Evolutionary conservation across 2,113 vertebrate species (phyloP).

Genomic region (Marcusenius ussheri): DNA sequence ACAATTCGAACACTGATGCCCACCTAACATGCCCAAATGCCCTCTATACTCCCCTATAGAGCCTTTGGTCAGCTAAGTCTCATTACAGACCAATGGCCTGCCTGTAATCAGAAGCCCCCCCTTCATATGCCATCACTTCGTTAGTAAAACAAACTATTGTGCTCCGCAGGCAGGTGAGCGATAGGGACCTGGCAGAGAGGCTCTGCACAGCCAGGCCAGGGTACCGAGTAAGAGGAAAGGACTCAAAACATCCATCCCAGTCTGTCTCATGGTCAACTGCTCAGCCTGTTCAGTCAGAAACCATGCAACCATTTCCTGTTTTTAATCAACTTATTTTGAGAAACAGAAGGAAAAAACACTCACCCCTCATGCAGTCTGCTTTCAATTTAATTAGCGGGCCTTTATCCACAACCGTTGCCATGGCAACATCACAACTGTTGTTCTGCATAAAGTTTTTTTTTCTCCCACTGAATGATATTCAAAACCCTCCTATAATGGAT

Average conservation of each 20-base stretch:
- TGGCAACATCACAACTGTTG: constrained; percentile 18
- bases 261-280: background rate
- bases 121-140: background rate
- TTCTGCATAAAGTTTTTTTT: background rate
- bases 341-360: background rate
- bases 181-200: too few relatives aligned
- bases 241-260: background rate
- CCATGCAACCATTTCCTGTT: background rate
- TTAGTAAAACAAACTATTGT: background rate
- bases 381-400: constrained; percentile 22
- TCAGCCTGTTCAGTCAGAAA: background rate
- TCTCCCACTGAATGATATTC: constrained; percentile 1
- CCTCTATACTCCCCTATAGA: background rate
- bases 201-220: background rate
- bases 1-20: background rate
- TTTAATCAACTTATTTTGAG: constrained; percentile 14
- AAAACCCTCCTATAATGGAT: constrained; percentile 20
- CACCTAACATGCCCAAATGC: background rate
- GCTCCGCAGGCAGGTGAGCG: background rate
- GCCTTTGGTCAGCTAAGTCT: background rate
- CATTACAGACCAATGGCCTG: background rate
- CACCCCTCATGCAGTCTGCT: constrained; percentile 7
- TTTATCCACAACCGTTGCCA: constrained; percentile 17
- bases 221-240: too few relatives aligned
- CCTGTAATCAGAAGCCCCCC: background rate